Base-by-base conservation (phyloP, 2,797 vertebrate species). In the Scolopax rusticola region DNA sequence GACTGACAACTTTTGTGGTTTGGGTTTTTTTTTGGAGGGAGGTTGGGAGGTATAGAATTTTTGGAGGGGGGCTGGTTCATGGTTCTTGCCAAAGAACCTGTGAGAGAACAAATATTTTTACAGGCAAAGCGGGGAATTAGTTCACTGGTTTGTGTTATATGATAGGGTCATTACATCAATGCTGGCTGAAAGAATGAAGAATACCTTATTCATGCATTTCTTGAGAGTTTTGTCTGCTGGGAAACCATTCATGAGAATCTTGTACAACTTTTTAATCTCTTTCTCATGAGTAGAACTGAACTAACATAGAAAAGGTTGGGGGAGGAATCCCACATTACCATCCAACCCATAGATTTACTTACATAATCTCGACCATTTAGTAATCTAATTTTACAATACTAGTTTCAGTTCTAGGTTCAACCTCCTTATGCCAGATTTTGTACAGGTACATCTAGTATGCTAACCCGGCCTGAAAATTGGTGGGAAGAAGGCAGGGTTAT, bases 81-180 rank as follows among this genome's bases (percentile, higher is more conserved):
- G 32, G 18, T 65, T 78, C 61, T 87, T 95, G 92, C 71, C 86
- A 94, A 87, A 83, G n/a, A 79, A 82, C 27, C 47, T 86, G 45
- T 56, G 59, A 81, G 18, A 59, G 12, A 91, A 78, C 54, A 95
- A 92, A 87, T 79, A 32, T 40, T 95, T 95, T 94, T 89, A 81
- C 25, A 89, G 60, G 41, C 10, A 68, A 91, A 91, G 28, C 0
- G 4, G 18, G 43, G 73, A 92, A 94, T 94, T 83, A 84, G 68
- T 73, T 87, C 60, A 67, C 68, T 90, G 41, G 43, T 95, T 73
- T 89, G 40, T 92, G 70, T 90, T 94, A 91, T 20, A 12, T 47
- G 64, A 85, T 79, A 91, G 63, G 50, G 65, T 85, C 32, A 50
- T 90, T 90, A 69, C n/a, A 63, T 87, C 85, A 83, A 48, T 51